Evolutionary conservation across 2,888 invertebrate species (phyloP), one percentile per base, ranked within the genome.

Genomic region (Chloroclystis v-ata): DNA sequence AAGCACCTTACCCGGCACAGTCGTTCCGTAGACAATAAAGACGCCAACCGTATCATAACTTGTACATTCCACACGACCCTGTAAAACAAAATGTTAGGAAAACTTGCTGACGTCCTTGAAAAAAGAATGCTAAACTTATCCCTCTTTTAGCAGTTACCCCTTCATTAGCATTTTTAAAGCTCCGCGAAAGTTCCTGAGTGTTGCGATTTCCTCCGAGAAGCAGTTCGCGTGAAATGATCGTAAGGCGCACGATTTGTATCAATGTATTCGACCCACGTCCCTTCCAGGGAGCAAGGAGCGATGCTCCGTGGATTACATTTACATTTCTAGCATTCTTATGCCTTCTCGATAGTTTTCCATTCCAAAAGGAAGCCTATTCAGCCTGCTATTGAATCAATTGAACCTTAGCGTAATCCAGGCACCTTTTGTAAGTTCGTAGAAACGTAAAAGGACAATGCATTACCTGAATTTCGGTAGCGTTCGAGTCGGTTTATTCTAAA

Each of bases 201-300:
- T 33, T 24, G 45, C 39, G 39, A 50, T 46, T 28, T 46, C 42
- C 28, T 42, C 32, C 50, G 46, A 46, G 37, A 38, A 43, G 41
- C 46, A 43, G 29, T 50, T 46, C 35, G 40, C 39, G 47, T 43
- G 39, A 53, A 49, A 5, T 20, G 5, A n/a, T n/a, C n/a, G 49
- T 43, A 43, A 56, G 47, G 41, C 20, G 37, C 53, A 42, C 58
- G 62, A 63, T 65, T 57, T 49, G 53, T 63, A 61, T 58, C 59
- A 53, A 42, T 42, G 47, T 43, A 70, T 67, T 65, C 70, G 12
- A 20, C 43, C 44, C 69, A 66, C 69, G 69, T 62, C 44, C 54
- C 38, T 50, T 65, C 67, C 56, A 47, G 47, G 62, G 63, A 60
- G 62, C 61, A 60, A 63, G 60, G 65, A 54, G 52, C 65, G 40